These are phyloP conservation scores for Torymus texanus DNA, from an alignment of 2,888 invertebrate species.

Conservation along the genomic window DNA sequence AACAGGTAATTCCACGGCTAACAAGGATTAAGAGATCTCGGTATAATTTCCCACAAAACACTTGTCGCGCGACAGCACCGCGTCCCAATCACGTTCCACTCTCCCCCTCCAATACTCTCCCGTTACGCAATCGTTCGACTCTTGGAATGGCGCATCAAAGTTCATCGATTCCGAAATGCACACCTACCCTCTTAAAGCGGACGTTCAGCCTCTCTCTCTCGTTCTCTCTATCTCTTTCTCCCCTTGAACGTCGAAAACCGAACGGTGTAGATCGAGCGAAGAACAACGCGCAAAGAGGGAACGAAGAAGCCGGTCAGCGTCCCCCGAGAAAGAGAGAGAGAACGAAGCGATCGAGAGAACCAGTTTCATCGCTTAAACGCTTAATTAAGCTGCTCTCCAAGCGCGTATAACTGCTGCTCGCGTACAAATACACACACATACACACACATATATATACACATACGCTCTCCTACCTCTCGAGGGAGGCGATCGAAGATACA, in stretches of 20 bases:
- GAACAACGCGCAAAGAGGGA: not conserved
- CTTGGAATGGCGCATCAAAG: slow-evolving; percentile 23
- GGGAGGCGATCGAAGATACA: slow-evolving; percentile 55
- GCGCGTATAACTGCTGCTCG: slow-evolving; percentile 21
- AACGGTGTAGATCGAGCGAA: not conserved
- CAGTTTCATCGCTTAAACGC: slow-evolving; percentile 75
- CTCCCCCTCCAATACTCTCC: not conserved
- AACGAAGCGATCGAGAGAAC: slow-evolving; percentile 61
- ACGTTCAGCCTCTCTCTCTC: too few species aligned
- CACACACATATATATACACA: slow-evolving; percentile 1
- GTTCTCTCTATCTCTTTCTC: too few species aligned
- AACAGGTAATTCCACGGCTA: slow-evolving; percentile 44
- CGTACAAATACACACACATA: not conserved
- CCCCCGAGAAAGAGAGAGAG: slow-evolving; percentile 16
- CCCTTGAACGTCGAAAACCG: not conserved
- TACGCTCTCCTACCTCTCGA: slow-evolving; percentile 29
- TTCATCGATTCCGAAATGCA: slow-evolving; percentile 39
- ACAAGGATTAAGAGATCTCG: slow-evolving; percentile 40
- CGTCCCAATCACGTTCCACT: not conserved
- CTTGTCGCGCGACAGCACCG: slow-evolving; percentile 43
- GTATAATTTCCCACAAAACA: slow-evolving; percentile 47
- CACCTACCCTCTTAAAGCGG: too few species aligned
- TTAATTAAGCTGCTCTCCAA: slow-evolving; percentile 71
- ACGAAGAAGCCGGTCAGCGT: not conserved
- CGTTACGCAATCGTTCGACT: slow-evolving; percentile 32